Evolutionary conservation across 2,113 vertebrate species (phyloP), one percentile per base, ranked within the genome.

Genomic region (Carlito syrichta): DNA sequence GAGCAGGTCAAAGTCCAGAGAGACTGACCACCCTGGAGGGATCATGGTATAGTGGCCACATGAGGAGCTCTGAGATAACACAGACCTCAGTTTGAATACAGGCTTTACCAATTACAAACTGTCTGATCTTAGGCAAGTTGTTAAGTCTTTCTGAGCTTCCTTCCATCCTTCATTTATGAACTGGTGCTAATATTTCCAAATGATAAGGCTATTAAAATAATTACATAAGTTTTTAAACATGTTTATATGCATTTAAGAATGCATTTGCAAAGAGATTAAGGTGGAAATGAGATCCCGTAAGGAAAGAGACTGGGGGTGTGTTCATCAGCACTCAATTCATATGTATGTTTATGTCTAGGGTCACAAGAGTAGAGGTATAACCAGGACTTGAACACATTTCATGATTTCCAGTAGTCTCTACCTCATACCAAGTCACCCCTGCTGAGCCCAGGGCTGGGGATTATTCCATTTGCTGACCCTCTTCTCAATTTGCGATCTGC

Each of bases 181-280:
- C n/a, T 40, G 48, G 4, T 94, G 27, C 52, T 52, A 45, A 66
- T 38, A 35, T 20, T 66, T 86, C 16, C 48, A 43, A 87, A 35
- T 22, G 35, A 60, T 71, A 43, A 94, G 35, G 13, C 32, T 66
- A 78, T 52, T 20, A 22, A 90, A 89, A 94, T 23, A 20, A 40
- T 93, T 84, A 27, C 3, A n/a, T 54, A 9, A 78, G 4, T 35
- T 74, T 93, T 73, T 16, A 11, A 9, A 38, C 48, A 50, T 12
- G 52, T 35, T 93, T 71, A 54, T 87, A 38, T 62, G 27, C 58
- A 71, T 56, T 8, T 78, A 74, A 83, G 50, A 62, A 82, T 52
- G 3, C 38, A 86, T 68, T 90, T 79, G 68, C 62, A 74, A 86
- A 90, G 48, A 12, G 92, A 79, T 86, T 10, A 38, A 93, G 20